phyloP scores from a whole-genome alignment of 2,888 invertebrate species.

The Lottia gigantea region DNA sequence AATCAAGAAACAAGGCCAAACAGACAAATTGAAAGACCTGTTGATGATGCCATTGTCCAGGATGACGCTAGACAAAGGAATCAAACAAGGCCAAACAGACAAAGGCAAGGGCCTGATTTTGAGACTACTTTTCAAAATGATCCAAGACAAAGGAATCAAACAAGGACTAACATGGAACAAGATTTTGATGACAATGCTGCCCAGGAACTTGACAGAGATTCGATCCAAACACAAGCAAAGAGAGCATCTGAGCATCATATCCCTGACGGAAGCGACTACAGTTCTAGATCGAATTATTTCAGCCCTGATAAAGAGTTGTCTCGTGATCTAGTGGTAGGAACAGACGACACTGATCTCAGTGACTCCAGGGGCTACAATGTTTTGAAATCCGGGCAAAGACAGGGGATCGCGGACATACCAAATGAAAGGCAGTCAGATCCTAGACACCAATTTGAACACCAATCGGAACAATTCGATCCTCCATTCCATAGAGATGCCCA shows the following conservation, averaged over 20 bases:
- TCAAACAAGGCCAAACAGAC: not conserved
- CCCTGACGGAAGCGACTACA: slow-evolving; percentile 51
- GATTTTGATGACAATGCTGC: not conserved
- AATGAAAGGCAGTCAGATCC: not conserved
- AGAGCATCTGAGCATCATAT: slow-evolving; percentile 43
- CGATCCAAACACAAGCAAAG: too few species aligned
- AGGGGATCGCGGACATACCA: not conserved
- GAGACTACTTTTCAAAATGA: not conserved
- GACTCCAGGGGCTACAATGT: slow-evolving; percentile 48
- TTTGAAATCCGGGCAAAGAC: slow-evolving; percentile 14
- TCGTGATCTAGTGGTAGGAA: slow-evolving; percentile 43
- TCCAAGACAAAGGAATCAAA: not conserved
- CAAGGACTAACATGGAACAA: not conserved
- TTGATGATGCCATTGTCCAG: not conserved
- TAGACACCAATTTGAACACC: too few species aligned
- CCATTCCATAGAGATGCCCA: too few species aligned
- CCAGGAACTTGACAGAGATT: not conserved
- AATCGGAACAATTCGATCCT: too few species aligned
- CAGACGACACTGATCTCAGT: slow-evolving; percentile 42
- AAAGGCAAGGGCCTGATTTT: not conserved
- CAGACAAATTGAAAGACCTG: not conserved
- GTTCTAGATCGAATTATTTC: slow-evolving; percentile 38
- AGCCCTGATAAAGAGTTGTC: slow-evolving; percentile 36
- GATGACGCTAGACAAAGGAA: not conserved
- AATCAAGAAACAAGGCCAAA: not conserved